phyloP scores from a whole-genome alignment of 2,888 invertebrate genomes.

The Labia minor region DNA sequence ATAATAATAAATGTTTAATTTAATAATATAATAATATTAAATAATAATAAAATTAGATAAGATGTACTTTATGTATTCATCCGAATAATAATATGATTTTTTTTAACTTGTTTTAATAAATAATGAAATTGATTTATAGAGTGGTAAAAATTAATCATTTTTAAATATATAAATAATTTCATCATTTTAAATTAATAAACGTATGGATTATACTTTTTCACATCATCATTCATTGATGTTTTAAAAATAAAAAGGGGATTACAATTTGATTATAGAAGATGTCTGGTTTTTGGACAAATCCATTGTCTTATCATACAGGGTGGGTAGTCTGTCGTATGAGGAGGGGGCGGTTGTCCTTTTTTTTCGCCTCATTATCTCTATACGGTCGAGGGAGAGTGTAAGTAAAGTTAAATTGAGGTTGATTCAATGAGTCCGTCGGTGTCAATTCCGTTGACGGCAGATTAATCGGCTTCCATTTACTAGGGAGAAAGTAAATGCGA shows the following conservation, averaged over 20 bases:
- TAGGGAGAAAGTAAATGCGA: not conserved
- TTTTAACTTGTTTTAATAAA: no score
- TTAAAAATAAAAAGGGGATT: not conserved
- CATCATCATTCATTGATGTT: not conserved
- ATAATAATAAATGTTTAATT: no score
- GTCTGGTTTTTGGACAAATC: not conserved
- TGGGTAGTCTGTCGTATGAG: not conserved
- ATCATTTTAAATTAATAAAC: no score
- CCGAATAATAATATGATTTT: no score
- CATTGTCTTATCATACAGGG: not conserved
- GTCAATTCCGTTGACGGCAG: not conserved
- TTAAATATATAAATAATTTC: no score
- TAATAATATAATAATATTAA: no score
- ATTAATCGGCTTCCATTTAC: slow-evolving; percentile 13
- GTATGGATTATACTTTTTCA: no score
- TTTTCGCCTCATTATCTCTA: not conserved
- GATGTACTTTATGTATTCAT: no score
- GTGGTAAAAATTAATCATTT: no score
- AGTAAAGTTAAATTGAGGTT: slow-evolving; percentile 5
- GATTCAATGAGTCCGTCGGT: slow-evolving; percentile 4
- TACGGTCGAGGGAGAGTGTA: not conserved
- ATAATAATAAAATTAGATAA: no score
- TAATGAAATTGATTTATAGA: no score
- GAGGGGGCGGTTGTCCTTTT: not conserved
- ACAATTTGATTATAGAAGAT: not conserved